phyloP scores from a whole-genome alignment of 2,888 invertebrate species.

The Orthonevra nobilis region DNA sequence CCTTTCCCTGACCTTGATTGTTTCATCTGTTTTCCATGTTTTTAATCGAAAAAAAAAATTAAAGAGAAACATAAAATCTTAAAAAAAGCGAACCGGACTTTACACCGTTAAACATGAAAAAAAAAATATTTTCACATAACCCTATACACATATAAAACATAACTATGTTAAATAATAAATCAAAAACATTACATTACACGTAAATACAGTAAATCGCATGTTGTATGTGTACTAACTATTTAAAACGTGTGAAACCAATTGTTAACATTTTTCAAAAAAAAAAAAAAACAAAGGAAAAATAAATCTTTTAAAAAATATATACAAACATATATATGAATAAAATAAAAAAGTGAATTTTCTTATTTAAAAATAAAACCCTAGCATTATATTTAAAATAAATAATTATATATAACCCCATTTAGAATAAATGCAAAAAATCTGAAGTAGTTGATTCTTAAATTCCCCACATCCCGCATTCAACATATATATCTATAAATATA shows the following conservation, averaged over 20 bases:
- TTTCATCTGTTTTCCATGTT: conserved; percentile 5
- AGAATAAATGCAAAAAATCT: conserved; percentile 38
- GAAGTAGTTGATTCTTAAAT: conserved; percentile 50
- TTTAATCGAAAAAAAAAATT: conserved; percentile 15
- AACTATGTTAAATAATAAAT: conserved; percentile 19
- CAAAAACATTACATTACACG: not conserved
- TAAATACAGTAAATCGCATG: conserved; percentile 54
- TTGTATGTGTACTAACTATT: conserved; percentile 69
- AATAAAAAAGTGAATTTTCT: conserved; percentile 45
- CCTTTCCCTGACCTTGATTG: conserved; percentile 11
- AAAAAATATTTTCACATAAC: conserved; percentile 9
- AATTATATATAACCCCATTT: conserved; percentile 48
- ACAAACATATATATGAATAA: conserved; percentile 46
- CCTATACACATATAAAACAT: conserved; percentile 32
- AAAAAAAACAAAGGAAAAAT: conserved; percentile 34
- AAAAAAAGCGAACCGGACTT: conserved; percentile 55
- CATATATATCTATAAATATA: conserved; percentile 55
- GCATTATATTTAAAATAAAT: conserved; percentile 48
- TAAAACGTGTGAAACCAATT: conserved; percentile 69
- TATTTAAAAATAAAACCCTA: conserved; percentile 51
- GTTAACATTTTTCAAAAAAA: conserved; percentile 66
- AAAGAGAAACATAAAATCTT: conserved; percentile 9
- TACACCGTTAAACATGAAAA: conserved; percentile 59
- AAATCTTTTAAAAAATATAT: conserved; percentile 52
- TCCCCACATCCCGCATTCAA: conserved; percentile 40